Evolutionary conservation across 2,888 invertebrate genomes (phyloP), one percentile per base, ranked within the genome.

Genomic region (Desoria tigrina): DNA sequence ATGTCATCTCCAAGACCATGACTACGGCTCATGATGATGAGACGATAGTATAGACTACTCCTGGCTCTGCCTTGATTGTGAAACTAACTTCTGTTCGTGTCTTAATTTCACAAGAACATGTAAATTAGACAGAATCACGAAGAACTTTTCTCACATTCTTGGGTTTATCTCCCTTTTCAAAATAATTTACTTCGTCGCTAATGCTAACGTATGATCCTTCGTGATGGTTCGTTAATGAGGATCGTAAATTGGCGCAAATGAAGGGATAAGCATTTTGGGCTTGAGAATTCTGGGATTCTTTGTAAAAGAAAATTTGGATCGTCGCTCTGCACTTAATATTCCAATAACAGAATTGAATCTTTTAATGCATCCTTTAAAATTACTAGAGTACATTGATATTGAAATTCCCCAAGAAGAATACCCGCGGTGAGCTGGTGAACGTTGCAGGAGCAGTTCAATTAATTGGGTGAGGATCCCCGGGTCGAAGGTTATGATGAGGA

Each of bases 401-500:
- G n/a, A 32, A 32, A 32, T 32, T 32, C 32, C 11, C 4, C 4
- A 32, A 11, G 32, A 18, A 45, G 21, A 45, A 18, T 18, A 45
- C 45, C 21, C 16, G 45, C 16, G 7, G 45, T 9, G 45, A 45
- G 16, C 4, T 45, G 6, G n/a, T 45, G 32, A 42, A 26, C 37
- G 56, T 37, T 32, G 23, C 16, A 49, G 56, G 32, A 50, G 42
- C 53, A 53, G 51, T 59, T 60, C 32, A 64, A 69, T 69, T 69
- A 69, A 69, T 69, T 69, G 68, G 68, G 58, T 65, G 62, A 39
- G 60, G 68, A 65, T 65, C 62, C 62, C 68, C 62, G 68, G 56
- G 63, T 68, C 55, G 62, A 21, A 49, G 50, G 50, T 58, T 57
- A 63, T 53, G n/a, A n/a, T n/a, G 26, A 27, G 28, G 59, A 61